These are phyloP conservation scores for Cyphomyrus discorhynchus DNA, from an alignment of 2,113 vertebrate genomes.

Conservation along the genomic window DNA sequence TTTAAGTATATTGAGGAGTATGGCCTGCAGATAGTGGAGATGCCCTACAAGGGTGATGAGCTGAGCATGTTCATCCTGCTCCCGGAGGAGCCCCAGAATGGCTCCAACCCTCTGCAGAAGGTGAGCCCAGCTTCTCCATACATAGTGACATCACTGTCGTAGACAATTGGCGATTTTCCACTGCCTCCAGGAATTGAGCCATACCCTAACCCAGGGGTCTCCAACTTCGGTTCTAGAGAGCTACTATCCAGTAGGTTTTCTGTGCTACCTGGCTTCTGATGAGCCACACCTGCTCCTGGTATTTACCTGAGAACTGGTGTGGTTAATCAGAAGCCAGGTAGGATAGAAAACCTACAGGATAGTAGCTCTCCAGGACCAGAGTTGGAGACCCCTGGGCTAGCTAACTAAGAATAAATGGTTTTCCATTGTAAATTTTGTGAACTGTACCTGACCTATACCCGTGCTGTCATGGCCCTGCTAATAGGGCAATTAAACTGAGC, in stretches of 20 bases:
- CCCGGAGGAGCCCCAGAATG: constrained; percentile 61
- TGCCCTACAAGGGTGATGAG: constrained; percentile 68
- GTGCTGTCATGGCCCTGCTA: background rate
- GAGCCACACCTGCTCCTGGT: too few species aligned
- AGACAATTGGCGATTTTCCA: background rate
- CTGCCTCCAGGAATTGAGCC: background rate
- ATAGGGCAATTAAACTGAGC: background rate
- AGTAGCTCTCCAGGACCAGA: too few species aligned
- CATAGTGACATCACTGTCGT: background rate
- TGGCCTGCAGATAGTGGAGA: constrained; percentile 67
- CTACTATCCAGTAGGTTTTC: too few species aligned
- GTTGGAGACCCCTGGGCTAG: too few species aligned
- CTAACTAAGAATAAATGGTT: background rate
- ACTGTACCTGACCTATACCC: background rate
- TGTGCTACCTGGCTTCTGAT: too few species aligned
- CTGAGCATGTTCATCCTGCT: constrained; percentile 86
- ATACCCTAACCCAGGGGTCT: background rate
- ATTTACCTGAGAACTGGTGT: too few species aligned
- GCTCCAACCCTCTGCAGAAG: constrained; percentile 66
- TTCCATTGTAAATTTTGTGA: background rate
- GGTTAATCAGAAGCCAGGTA: too few species aligned
- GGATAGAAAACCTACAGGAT: too few species aligned
- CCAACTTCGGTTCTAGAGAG: too few species aligned
- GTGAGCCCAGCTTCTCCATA: constrained; percentile 44
- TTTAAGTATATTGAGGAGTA: constrained; percentile 62